Evolutionary conservation across 2,113 vertebrate genomes (phyloP).

Genomic region (Hyperoodon ampullatus): DNA sequence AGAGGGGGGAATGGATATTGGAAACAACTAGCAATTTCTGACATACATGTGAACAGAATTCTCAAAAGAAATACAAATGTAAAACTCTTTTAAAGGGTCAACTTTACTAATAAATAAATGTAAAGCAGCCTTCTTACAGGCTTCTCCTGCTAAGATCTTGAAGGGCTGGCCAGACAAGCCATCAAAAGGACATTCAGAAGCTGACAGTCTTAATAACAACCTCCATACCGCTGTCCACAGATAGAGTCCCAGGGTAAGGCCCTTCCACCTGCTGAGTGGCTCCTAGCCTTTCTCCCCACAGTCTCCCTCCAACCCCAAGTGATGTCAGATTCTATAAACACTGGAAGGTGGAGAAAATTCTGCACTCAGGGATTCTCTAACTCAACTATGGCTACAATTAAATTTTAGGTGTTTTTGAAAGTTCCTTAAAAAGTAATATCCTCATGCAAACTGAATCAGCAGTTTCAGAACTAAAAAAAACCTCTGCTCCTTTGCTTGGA

Average conservation of each 20-base stretch:
- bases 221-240: not conserved
- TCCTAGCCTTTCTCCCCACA: not conserved
- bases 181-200: not conserved
- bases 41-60: not conserved
- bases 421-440: constrained; percentile 74
- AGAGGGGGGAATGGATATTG: not conserved
- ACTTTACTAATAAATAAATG: not conserved
- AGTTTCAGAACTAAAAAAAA: constrained; percentile 71
- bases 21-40: constrained; percentile 5
- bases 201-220: not conserved
- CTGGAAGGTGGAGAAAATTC: constrained; percentile 55
- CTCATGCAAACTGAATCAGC: constrained; percentile 73
- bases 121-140: not conserved
- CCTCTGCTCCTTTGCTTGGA: not conserved
- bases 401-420: constrained; percentile 81
- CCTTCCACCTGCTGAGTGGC: not conserved
- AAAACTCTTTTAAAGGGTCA: not conserved
- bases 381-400: constrained; percentile 47
- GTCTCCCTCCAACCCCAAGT: constrained; percentile 45
- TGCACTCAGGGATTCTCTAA: constrained; percentile 48
- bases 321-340: constrained; percentile 41
- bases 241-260: not conserved
- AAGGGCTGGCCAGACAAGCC: not conserved
- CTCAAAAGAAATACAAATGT: constrained; percentile 18
- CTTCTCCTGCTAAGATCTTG: not conserved